phyloP scores from a whole-genome alignment of 2,797 vertebrate genomes.

The Thunnus albacares region DNA sequence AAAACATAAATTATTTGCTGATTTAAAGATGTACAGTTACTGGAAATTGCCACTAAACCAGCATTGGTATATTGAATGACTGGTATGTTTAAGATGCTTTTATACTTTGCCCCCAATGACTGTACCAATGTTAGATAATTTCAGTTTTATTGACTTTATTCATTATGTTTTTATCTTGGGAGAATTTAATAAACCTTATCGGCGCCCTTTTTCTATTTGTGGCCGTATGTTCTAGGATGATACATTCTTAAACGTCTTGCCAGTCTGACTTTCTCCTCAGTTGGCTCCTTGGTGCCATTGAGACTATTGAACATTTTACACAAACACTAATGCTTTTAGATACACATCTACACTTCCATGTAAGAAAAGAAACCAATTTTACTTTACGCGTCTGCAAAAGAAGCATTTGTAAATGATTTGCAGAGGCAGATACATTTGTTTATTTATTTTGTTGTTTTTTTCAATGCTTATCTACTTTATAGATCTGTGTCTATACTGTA shows the following conservation, averaged over 20 bases:
- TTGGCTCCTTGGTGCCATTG: too few species aligned
- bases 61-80: neutral
- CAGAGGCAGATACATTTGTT: neutral
- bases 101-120: neutral
- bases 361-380: neutral
- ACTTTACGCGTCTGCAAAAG: neutral
- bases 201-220: neutral
- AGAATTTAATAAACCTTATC: neutral
- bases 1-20: neutral
- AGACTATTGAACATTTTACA: neutral
- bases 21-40: neutral
- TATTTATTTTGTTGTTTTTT: neutral
- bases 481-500: neutral
- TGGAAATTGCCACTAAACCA: neutral
- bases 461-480: neutral
- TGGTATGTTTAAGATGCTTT: neutral
- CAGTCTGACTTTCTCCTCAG: neutral
- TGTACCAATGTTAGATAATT: neutral
- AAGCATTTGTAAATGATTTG: neutral
- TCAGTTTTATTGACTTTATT: neutral
- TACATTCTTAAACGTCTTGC: neutral
- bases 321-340: neutral
- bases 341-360: neutral
- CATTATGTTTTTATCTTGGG: neutral
- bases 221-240: neutral